A percentile compares a stretch with the other conserved stretches of the same genome.
Evolutionary conservation across 2,797 vertebrate species (phyloP).

Genomic region (Morelia viridis): DNA sequence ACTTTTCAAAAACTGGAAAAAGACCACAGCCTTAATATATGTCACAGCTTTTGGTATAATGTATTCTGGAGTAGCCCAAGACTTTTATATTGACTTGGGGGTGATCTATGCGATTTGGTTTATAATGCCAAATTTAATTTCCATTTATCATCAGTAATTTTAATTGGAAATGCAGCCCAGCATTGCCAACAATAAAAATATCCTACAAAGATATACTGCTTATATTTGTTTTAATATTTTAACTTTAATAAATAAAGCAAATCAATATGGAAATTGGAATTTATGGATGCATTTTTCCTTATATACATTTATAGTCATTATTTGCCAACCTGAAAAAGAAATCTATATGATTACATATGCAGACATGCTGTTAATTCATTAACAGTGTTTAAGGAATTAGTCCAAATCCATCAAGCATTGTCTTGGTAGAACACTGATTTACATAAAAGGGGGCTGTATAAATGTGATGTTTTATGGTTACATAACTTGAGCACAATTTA

Average conservation of each 20-base stretch:
- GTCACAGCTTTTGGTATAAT: background rate
- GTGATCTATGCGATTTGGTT: conserved; percentile 38
- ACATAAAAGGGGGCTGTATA: background rate
- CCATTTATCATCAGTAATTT: conserved; percentile 35
- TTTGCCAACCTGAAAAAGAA: conserved; percentile 1
- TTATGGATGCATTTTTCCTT: conserved; percentile 9
- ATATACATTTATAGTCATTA: background rate
- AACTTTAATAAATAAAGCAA: conserved; percentile 20
- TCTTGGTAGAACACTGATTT: background rate
- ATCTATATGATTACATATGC: conserved; percentile 11
- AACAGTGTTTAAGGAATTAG: background rate
- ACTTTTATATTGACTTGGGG: conserved; percentile 31
- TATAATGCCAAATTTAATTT: conserved; percentile 21
- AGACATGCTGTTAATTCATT: conserved; percentile 17
- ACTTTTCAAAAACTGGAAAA: background rate
- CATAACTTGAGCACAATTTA: background rate
- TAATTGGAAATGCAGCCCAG: conserved; percentile 30
- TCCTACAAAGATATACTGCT: conserved; percentile 1
- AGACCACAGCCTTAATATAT: background rate
- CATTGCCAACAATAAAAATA: conserved; percentile 21
- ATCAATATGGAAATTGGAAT: background rate
- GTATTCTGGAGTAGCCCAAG: conserved; percentile 11
- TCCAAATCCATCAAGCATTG: background rate
- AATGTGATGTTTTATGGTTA: background rate
- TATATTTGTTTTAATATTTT: conserved; percentile 26